Base-by-base conservation (phyloP, 2,888 invertebrate genomes). In the Physocephala rufipes region DNA sequence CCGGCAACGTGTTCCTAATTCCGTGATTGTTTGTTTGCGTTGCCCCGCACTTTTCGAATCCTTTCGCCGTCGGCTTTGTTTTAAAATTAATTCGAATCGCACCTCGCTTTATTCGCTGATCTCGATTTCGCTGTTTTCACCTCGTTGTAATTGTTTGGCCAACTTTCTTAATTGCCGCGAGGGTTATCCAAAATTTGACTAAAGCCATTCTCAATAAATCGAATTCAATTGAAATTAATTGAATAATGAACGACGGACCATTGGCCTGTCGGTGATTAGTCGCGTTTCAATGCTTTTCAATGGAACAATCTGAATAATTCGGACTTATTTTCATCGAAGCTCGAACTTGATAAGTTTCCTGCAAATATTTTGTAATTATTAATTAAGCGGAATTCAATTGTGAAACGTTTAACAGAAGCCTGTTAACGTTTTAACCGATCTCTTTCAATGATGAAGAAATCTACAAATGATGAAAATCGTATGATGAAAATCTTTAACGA, bases 91-190 rank as follows among this genome's bases (percentile, higher is more conserved):
- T 45, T 21, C 26, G 79, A 80, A 79, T 81, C 81, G 79, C 82
- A 80, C 82, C 81, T 82, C 77, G 81, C 79, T 80, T 83, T 81
- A 81, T 82, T 80, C 55, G 21, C 47, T 66, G 68, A 62, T 68
- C 26, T 16, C n/a, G 43, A 67, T 80, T 78, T 79, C 70, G 71
- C 43, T 69, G 36, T 68, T 70, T 21, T 59, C 61, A 51, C 49
- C 49, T 74, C 45, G 70, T 19, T 51, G 67, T 70, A 61, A 71
- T 73, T 73, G 69, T 73, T 73, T 75, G 75, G 61, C 64, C 63
- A 69, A 72, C 70, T 72, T 70, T 74, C n/a, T 71, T 69, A 72
- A 76, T 74, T 74, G 71, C n/a, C 36, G 62, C 30, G 45, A 58
- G 67, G 67, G 58, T 67, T 59, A 28, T 58, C 58, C 26, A 26